These are phyloP conservation scores for Lasiurus cinereus DNA, from an alignment of 2,113 vertebrate species.

Conservation along the genomic window DNA sequence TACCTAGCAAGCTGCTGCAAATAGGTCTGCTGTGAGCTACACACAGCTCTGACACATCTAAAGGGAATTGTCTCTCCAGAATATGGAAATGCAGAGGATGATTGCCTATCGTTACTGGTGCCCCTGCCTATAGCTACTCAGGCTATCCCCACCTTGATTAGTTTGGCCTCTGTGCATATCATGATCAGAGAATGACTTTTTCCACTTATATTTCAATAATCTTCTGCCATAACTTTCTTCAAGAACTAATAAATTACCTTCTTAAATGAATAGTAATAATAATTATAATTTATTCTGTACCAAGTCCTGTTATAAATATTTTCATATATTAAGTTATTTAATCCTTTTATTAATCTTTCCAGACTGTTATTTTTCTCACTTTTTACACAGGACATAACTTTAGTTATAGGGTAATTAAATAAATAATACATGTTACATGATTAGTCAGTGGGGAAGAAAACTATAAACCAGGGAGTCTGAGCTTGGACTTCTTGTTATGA, in stretches of 20 bases:
- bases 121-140: not conserved
- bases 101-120: not conserved
- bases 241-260: not conserved
- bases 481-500: not conserved
- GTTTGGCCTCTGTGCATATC: not conserved
- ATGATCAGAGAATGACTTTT: not conserved
- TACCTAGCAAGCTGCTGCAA: conserved; percentile 39
- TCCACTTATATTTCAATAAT: not conserved
- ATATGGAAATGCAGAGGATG: not conserved
- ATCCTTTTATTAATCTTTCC: not conserved
- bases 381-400: not conserved
- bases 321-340: not conserved
- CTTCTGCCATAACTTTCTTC: not conserved
- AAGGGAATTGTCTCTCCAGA: not conserved
- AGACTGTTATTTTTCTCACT: not conserved
- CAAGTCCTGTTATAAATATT: not conserved
- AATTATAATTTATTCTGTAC: not conserved
- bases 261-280: not conserved
- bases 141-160: not conserved
- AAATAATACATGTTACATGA: not conserved
- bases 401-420: not conserved
- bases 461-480: not conserved
- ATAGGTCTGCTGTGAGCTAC: not conserved
- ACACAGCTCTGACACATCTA: not conserved
- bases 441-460: not conserved